Conservation (phyloP, 2,113 vertebrate species). For the Amblyornis subalaris region DNA sequence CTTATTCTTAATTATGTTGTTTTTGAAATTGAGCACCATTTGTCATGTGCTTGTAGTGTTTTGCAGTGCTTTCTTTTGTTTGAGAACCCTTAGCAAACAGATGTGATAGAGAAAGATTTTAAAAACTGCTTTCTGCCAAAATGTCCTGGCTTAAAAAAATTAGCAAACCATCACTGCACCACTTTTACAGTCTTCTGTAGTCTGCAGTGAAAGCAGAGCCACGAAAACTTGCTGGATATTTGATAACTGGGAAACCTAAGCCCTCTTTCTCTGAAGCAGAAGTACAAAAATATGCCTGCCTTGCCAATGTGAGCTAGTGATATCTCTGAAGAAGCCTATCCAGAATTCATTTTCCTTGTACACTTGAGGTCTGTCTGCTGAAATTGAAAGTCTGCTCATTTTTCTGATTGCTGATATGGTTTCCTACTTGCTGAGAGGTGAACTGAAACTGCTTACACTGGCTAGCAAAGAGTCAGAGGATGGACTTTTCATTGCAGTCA, state of each 20-base stretch:
- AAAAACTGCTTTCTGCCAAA: not conserved
- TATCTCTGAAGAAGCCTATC: not conserved
- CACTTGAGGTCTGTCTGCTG: not conserved
- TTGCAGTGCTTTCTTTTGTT: not conserved
- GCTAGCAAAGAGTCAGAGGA: not conserved
- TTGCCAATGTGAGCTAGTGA: not conserved
- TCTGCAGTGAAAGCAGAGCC: not conserved
- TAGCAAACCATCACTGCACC: not conserved
- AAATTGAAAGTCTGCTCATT: not conserved
- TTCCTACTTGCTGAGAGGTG: not conserved
- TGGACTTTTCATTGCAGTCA: not conserved
- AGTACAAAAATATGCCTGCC: not conserved
- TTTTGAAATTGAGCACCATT: not conserved
- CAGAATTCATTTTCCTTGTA: not conserved
- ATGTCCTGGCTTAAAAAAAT: not conserved
- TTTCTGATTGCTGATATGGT: not conserved
- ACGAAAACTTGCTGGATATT: not conserved
- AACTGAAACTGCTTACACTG: not conserved
- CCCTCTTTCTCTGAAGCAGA: not conserved
- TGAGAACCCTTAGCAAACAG: not conserved
- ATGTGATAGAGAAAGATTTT: not conserved
- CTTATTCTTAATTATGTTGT: not conserved
- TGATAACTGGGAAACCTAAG: not conserved
- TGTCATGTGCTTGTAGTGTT: not conserved
- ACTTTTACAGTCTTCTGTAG: not conserved